These are phyloP conservation scores for Picus viridis DNA, from an alignment of 2,797 vertebrate species.

Conservation along the genomic window DNA sequence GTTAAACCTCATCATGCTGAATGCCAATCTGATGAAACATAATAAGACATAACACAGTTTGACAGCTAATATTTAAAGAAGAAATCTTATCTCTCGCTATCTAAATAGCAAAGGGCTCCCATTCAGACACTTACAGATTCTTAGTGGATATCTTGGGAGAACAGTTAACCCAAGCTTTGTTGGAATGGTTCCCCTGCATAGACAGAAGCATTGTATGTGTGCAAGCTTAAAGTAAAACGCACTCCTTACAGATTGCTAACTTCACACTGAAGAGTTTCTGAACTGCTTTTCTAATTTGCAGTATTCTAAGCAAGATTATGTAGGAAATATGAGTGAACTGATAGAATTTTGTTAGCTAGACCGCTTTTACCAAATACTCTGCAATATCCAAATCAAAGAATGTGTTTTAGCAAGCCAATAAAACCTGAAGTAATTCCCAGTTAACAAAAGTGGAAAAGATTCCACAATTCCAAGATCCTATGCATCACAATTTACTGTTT, in stretches of 20 bases:
- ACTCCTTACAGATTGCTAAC: background rate
- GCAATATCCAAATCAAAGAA: background rate
- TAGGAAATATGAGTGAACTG: background rate
- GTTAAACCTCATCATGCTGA: constrained; percentile 53
- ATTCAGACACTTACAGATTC: constrained; percentile 44
- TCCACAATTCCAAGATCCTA: background rate
- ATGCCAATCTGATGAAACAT: constrained; percentile 53
- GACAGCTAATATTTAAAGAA: constrained; percentile 63
- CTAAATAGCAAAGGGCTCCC: constrained; percentile 48
- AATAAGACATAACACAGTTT: constrained; percentile 56
- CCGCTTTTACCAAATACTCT: background rate
- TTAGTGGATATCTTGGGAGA: constrained; percentile 26
- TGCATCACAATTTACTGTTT: background rate
- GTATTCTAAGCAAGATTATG: background rate
- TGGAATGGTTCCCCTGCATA: background rate
- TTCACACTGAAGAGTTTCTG: background rate
- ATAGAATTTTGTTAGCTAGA: background rate
- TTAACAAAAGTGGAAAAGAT: background rate
- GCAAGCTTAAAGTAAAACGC: background rate
- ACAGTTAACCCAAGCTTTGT: constrained; percentile 30
- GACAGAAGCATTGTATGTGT: background rate
- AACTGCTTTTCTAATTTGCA: background rate
- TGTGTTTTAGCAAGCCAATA: background rate
- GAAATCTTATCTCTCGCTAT: constrained; percentile 40
- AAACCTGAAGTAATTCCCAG: background rate